Percentiles rank a stretch among this genome's conserved stretches.
These are phyloP conservation scores for human (Homo sapiens) DNA, from an alignment of 2,113 vertebrate species.

Conservation along the genomic window GRCh38 chr7:88271001-88271500, in stretches of 20 bases:
- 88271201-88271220: conserved; percentile 24
- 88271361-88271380: conserved; percentile 34
- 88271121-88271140: not conserved
- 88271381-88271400: not conserved
- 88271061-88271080: not conserved
- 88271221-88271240: not conserved
- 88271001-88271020: not conserved
- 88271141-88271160: not conserved
- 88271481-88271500: not conserved
- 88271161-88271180: not conserved
- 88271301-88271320: not conserved
- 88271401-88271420: not conserved
- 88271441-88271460: not conserved
- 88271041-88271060: not conserved
- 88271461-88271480: not conserved
- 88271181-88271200: not conserved
- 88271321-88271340: not conserved
- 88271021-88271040: not conserved
- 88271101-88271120: not conserved
- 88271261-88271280: not conserved
- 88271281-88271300: not conserved
- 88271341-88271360: not conserved
- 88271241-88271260: not conserved
- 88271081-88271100: not conserved
- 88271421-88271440: not conserved